phyloP scores from a whole-genome alignment of 1,140 invertebrate species.

The Wasmannia auropunctata region DNA sequence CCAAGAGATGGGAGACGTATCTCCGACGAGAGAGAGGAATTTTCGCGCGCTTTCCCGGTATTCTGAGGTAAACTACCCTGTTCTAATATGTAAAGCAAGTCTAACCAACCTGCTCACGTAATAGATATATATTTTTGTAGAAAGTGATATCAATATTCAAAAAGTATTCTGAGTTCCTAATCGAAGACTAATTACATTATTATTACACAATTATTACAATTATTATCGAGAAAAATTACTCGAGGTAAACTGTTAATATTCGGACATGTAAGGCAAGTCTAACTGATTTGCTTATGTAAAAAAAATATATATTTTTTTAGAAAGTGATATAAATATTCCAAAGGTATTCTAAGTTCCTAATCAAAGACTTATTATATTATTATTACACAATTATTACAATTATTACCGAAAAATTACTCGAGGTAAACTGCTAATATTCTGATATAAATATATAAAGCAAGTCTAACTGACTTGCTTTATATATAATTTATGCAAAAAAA shows the following conservation, averaged over 20 bases:
- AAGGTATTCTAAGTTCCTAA: no score
- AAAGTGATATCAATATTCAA: neutral
- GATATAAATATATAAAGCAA: neutral
- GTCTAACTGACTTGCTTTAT: neutral
- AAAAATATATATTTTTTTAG: neutral
- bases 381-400: no score
- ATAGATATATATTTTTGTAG: neutral
- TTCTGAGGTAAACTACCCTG: conserved; percentile 2
- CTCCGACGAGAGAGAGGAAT: conserved; percentile 32
- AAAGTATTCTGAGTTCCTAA: no score
- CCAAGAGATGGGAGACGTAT: conserved; percentile 13
- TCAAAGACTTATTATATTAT: no score
- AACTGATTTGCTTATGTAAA: neutral
- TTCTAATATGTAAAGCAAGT: neutral
- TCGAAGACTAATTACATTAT: no score
- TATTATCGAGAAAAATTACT: no score
- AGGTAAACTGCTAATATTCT: neutral
- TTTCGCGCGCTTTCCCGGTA: neutral
- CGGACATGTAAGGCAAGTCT: neutral
- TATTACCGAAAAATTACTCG: no score
- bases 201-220: no score
- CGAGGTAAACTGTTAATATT: neutral
- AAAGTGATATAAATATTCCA: neutral
- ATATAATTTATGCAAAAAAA: neutral
- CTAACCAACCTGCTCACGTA: neutral